phyloP scores from a whole-genome alignment of 2,113 vertebrate genomes.

The Passer montanus region DNA sequence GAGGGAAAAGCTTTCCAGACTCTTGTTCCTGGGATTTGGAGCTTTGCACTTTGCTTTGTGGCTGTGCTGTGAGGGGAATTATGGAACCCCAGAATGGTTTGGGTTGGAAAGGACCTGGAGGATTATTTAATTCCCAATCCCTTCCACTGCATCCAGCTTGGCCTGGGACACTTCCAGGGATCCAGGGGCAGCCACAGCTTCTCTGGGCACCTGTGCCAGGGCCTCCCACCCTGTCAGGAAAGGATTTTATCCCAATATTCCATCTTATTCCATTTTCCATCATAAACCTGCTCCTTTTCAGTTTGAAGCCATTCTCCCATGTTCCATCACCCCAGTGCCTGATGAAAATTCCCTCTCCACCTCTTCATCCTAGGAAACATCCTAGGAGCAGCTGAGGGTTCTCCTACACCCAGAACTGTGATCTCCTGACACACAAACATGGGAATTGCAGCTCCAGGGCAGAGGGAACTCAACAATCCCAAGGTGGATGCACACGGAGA shows the following conservation, averaged over 20 bases:
- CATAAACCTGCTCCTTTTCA: neutral
- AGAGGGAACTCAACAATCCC: neutral
- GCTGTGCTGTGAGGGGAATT: neutral
- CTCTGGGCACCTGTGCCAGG: neutral
- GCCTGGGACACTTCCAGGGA: neutral
- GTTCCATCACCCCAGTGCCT: neutral
- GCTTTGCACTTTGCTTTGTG: neutral
- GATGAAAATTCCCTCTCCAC: neutral
- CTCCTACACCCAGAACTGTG: fast-evolving
- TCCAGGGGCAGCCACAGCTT: neutral
- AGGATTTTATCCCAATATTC: neutral
- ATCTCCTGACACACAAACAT: neutral
- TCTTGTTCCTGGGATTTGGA: neutral
- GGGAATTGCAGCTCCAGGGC: neutral
- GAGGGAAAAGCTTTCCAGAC: neutral
- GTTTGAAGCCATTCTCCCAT: neutral
- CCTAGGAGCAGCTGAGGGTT: neutral
- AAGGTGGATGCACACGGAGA: fast-evolving
- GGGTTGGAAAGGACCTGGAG: neutral
- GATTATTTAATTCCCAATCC: neutral
- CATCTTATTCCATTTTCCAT: neutral
- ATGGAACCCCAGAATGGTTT: neutral
- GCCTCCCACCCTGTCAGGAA: neutral
- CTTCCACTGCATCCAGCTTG: neutral
- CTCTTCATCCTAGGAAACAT: neutral